Evolutionary conservation across 2,888 invertebrate species (phyloP).

Genomic region (Portevinia maculata): DNA sequence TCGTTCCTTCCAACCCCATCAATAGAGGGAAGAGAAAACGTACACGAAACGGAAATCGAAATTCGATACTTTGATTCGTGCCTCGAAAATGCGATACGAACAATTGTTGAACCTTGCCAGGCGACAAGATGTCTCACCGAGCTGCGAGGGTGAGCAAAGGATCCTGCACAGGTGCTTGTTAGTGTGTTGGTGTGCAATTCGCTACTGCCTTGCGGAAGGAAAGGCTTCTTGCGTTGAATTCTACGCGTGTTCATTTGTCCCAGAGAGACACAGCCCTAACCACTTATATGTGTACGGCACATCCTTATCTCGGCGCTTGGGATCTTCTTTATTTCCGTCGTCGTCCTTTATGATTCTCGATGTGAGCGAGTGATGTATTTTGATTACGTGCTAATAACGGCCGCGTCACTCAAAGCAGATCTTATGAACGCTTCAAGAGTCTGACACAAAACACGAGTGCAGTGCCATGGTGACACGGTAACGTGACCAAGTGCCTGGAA

Average conservation of each 20-base stretch:
- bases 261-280: constrained; percentile 5
- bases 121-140: constrained; percentile 56
- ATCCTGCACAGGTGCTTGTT: constrained; percentile 51
- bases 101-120: constrained; percentile 70
- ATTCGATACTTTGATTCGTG: constrained; percentile 83
- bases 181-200: constrained; percentile 14
- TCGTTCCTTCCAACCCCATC: constrained; percentile 10
- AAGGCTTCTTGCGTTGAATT: constrained; percentile 38
- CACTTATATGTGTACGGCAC: constrained; percentile 48
- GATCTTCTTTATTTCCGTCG: constrained; percentile 69
- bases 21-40: constrained; percentile 46
- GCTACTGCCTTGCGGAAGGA: constrained; percentile 43
- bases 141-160: constrained; percentile 38
- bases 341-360: constrained; percentile 46
- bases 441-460: constrained; percentile 58
- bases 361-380: constrained; percentile 69
- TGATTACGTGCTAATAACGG: constrained; percentile 75
- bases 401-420: constrained; percentile 65
- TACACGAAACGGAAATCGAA: constrained; percentile 81
- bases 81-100: constrained; percentile 75
- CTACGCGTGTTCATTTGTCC: constrained; percentile 22
- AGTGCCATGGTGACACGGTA: constrained; percentile 66
- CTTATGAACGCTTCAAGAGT: constrained; percentile 55
- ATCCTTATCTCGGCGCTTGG: constrained; percentile 55
- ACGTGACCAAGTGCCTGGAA: constrained; percentile 74